A percentile compares a stretch with the other conserved stretches of the same genome.
These are phyloP conservation scores for Parochlus steinenii DNA, from an alignment of 2,888 invertebrate genomes.

Conservation along the genomic window DNA sequence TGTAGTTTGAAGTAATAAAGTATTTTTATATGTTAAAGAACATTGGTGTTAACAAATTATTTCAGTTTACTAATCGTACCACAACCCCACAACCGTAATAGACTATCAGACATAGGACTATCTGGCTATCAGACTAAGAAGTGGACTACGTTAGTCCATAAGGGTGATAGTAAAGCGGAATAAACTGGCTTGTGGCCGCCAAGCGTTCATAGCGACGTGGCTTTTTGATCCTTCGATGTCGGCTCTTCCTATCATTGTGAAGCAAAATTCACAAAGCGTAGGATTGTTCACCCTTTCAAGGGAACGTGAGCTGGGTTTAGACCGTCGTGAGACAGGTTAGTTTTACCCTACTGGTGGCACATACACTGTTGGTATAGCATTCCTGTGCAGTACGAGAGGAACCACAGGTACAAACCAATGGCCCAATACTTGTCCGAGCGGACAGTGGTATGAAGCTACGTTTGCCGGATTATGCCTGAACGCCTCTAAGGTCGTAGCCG, in stretches of 20 bases:
- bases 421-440: conserved; percentile 44
- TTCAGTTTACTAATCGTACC: no score
- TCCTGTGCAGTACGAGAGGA: conserved; percentile 39
- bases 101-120: conserved; percentile 41
- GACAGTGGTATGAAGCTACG: conserved; percentile 49
- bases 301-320: conserved; percentile 49
- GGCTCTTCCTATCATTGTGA: no score
- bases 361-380: conserved; percentile 41
- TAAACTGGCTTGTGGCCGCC: conserved; percentile 49
- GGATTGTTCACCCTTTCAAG: no score
- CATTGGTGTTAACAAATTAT: no score
- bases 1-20: no score
- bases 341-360: no score
- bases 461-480: conserved; percentile 41
- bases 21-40: no score
- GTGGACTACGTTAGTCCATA: no score
- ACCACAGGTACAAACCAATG: conserved; percentile 42
- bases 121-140: no score
- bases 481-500: no score
- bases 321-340: conserved; percentile 47
- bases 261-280: no score
- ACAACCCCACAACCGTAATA: no score
- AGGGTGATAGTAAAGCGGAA: conserved; percentile 56
- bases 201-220: conserved; percentile 48
- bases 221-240: conserved; percentile 57